phyloP scores from a whole-genome alignment of 2,888 invertebrate species.

The Drosophila atripex region DNA sequence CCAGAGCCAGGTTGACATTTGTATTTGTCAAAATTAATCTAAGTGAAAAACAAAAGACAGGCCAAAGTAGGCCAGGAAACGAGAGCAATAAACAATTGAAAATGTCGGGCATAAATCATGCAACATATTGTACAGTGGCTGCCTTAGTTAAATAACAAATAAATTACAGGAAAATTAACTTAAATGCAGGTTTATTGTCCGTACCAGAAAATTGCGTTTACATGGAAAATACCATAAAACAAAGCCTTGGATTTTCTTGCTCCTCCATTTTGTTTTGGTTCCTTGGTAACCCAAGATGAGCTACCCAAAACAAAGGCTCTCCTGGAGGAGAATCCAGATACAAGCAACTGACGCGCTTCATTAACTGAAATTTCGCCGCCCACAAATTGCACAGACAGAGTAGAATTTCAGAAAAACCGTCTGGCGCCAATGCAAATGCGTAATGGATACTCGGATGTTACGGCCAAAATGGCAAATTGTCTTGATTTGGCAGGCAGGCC shows the following conservation, averaged over 20 bases:
- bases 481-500: conserved; percentile 58
- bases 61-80: conserved; percentile 29
- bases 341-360: conserved; percentile 51
- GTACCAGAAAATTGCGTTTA: conserved; percentile 36
- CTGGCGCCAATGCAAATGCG: conserved; percentile 62
- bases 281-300: conserved; percentile 25
- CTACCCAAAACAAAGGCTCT: conserved; percentile 1
- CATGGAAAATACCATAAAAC: conserved; percentile 24
- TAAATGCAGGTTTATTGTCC: conserved; percentile 61
- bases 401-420: conserved; percentile 23
- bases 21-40: conserved; percentile 74
- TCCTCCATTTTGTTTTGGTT: neutral
- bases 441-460: conserved; percentile 64
- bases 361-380: conserved; percentile 45
- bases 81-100: conserved; percentile 53
- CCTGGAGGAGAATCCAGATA: conserved; percentile 14
- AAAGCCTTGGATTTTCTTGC: conserved; percentile 16
- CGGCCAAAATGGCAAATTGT: conserved; percentile 57
- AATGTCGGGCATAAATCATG: conserved; percentile 72
- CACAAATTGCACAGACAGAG: conserved; percentile 1
- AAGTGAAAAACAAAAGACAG: conserved; percentile 47
- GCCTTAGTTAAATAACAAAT: conserved; percentile 69
- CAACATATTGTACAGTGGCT: conserved; percentile 67
- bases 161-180: conserved; percentile 73
- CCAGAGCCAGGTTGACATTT: conserved; percentile 50